Conservation (phyloP, 2,888 invertebrate genomes). For the Drosophila basisetae region DNA sequence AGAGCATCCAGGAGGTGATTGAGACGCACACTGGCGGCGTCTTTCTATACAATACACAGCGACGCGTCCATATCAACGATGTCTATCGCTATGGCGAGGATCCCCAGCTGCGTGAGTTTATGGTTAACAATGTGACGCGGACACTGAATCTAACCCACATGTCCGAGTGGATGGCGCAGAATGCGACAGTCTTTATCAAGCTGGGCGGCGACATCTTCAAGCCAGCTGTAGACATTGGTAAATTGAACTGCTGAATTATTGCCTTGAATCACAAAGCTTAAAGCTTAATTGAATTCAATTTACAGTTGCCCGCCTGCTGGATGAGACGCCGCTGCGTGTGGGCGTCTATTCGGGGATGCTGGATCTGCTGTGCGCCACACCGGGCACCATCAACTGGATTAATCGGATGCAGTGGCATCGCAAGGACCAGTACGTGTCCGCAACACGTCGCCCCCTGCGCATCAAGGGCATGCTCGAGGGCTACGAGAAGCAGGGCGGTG, state of each 20-base stretch:
- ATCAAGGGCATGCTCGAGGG: slow-evolving; percentile 89
- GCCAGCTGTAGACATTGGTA: slow-evolving; percentile 90
- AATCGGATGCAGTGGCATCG: slow-evolving; percentile 89
- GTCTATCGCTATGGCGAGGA: slow-evolving; percentile 80
- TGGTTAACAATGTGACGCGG: slow-evolving; percentile 90
- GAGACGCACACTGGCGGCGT: slow-evolving; percentile 54
- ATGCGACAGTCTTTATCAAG: slow-evolving; percentile 87
- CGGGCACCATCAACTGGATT: slow-evolving; percentile 92
- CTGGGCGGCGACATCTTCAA: slow-evolving; percentile 91
- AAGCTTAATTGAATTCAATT: background rate
- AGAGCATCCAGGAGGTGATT: slow-evolving; percentile 70
- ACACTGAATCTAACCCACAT: slow-evolving; percentile 88
- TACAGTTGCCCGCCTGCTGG: slow-evolving; percentile 89
- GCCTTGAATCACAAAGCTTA: background rate
- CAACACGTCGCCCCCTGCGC: slow-evolving; percentile 87
- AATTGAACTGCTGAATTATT: background rate
- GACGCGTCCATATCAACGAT: slow-evolving; percentile 87
- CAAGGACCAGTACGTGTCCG: slow-evolving; percentile 87
- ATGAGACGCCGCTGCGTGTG: slow-evolving; percentile 89
- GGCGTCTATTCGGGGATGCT: slow-evolving; percentile 92
- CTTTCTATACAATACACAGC: slow-evolving; percentile 88
- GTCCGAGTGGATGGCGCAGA: slow-evolving; percentile 89
- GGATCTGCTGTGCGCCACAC: slow-evolving; percentile 93
- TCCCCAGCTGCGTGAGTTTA: slow-evolving; percentile 86
- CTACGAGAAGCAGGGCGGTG: slow-evolving; percentile 88